phyloP scores from a whole-genome alignment of 2,113 vertebrate genomes.

The Dromaius novaehollandiae region DNA sequence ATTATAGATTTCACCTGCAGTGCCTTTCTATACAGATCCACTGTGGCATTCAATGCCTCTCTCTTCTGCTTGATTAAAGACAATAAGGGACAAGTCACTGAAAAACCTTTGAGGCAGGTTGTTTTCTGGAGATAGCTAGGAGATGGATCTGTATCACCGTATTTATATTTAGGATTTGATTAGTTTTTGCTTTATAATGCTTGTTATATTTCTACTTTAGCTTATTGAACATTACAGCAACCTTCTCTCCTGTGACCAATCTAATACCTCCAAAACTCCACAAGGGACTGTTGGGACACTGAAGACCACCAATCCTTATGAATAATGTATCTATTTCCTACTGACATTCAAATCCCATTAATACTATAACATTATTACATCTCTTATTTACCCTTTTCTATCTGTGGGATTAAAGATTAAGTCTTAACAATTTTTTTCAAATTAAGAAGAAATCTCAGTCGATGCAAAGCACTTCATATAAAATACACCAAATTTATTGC shows the following conservation, averaged over 20 bases:
- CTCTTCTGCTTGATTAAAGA: constrained; percentile 54
- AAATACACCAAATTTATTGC: not conserved
- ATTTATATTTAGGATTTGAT: constrained; percentile 59
- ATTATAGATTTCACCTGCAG: constrained; percentile 13
- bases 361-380: constrained; percentile 52
- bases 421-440: constrained; percentile 10
- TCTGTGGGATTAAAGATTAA: constrained; percentile 31
- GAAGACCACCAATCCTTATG: constrained; percentile 56
- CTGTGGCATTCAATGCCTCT: not conserved
- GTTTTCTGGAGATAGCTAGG: constrained; percentile 54
- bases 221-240: constrained; percentile 28
- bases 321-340: constrained; percentile 66
- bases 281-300: constrained; percentile 37
- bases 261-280: constrained; percentile 41
- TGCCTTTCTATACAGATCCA: not conserved
- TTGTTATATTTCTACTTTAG: constrained; percentile 7
- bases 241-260: not conserved
- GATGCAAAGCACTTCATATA: not conserved
- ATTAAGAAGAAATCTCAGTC: constrained; percentile 16
- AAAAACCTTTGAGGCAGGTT: constrained; percentile 29
- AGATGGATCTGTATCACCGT: constrained; percentile 14
- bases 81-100: constrained; percentile 32
- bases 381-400: constrained; percentile 47
- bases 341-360: constrained; percentile 53
- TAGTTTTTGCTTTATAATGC: constrained; percentile 41